Conservation (phyloP, 1,140 invertebrate species). For the Diachasma alloeum region DNA sequence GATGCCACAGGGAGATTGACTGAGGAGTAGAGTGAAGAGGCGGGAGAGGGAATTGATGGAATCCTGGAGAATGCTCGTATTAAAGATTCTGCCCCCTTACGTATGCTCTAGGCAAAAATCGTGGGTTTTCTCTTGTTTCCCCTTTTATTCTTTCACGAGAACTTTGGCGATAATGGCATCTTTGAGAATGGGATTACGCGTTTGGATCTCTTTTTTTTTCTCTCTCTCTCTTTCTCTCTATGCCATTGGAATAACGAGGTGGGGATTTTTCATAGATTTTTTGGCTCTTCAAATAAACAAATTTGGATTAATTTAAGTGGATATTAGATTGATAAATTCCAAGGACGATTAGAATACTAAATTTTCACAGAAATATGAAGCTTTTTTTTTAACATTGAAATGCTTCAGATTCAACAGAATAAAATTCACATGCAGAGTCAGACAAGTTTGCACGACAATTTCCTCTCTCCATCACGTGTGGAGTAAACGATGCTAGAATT, state of each 20-base stretch:
- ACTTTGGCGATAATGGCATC: slow-evolving; percentile 11
- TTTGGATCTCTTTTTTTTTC: too few relatives aligned
- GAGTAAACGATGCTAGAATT: slow-evolving; percentile 6
- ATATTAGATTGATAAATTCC: too few relatives aligned
- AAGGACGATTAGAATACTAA: background rate
- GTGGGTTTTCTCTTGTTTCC: background rate
- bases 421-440: slow-evolving; percentile 2
- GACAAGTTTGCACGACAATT: slow-evolving; percentile 25
- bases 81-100: background rate
- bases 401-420: background rate
- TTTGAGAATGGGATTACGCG: slow-evolving; percentile 12
- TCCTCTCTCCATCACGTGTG: slow-evolving; percentile 4
- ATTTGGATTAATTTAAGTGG: too few relatives aligned
- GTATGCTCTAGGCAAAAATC: slow-evolving; percentile 10
- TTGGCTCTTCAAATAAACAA: background rate
- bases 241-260: background rate
- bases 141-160: background rate
- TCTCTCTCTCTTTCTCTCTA: background rate
- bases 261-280: background rate
- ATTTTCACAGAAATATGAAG: background rate
- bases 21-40: background rate
- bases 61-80: slow-evolving; percentile 5
- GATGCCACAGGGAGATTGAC: background rate
- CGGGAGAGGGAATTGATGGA: background rate
- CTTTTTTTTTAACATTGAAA: background rate